Evolutionary conservation across 2,797 vertebrate genomes (phyloP), one percentile per base, ranked within the genome.

Genomic region (Aeoliscus strigatus): DNA sequence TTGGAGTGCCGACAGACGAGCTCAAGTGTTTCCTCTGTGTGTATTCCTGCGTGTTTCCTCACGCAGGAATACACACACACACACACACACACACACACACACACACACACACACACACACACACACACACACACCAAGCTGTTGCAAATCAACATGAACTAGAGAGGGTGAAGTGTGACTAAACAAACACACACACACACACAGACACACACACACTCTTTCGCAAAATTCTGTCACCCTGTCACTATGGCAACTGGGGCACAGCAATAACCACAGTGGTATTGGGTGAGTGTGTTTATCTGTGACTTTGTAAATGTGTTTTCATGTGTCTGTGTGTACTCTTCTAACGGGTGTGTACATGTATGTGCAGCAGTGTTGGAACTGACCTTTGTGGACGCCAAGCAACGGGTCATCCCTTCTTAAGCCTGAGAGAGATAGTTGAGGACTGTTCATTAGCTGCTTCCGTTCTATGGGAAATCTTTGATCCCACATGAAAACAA

Each of bases 231-330:
- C 51, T 80, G 51, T 73, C 62, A 62, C 62, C 30, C 43, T 57
- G 64, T 82, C 63, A 51, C 78, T 66, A 79, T 82, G 75, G 78
- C 66, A 82, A 82, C 76, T 33, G 35, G 10, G 51, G 38, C 44
- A 47, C 44, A 44, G 74, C 52, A 54, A 37, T 66, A 58, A 55
- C 27, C 23, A 17, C 31, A 25, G 18, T 54, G 40, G 26, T 39
- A 30, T 48, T 46, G 60, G 3, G 18, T 21, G 18, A 21, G 18
- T 51, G 31, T 35, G 38, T 69, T 60, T 49, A 46, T 57, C 31
- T 59, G 53, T 12, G 39, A 61, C 35, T 9, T n/a, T 51, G 32
- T 51, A 53, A 50, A 38, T 60, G 2, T 27, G 38, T 30, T 16
- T 21, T 11, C 6, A 8, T 21, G 27, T 28, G n/a, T 41, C 15